Percentiles rank a stretch among this genome's conserved stretches.
These are phyloP conservation scores for Sinonovacula constricta DNA, from an alignment of 1,140 invertebrate genomes.

Conservation along the genomic window DNA sequence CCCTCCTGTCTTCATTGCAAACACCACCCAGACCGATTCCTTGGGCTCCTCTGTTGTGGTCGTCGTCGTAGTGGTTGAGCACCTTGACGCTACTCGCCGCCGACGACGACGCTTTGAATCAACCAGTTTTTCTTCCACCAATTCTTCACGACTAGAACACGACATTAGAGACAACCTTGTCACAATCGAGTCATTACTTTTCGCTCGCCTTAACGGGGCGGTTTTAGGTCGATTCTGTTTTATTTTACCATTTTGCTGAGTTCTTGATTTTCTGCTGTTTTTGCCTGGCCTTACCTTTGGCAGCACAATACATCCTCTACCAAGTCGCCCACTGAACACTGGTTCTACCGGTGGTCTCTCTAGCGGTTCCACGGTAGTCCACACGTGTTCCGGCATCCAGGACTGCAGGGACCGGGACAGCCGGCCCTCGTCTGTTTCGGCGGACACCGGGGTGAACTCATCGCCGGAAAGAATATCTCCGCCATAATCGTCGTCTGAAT, in stretches of 20 bases:
- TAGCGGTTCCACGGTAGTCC: slow-evolving; percentile 54
- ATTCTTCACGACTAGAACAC: slow-evolving; percentile 52
- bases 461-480: slow-evolving; percentile 4
- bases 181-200: slow-evolving; percentile 61
- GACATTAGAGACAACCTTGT: slow-evolving; percentile 65
- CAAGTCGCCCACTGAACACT: slow-evolving; percentile 64
- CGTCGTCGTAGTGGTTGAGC: neutral
- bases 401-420: slow-evolving; percentile 59
- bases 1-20: slow-evolving; percentile 28
- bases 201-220: slow-evolving; percentile 32
- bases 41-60: neutral
- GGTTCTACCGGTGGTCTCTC: slow-evolving; percentile 55
- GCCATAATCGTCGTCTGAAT: slow-evolving; percentile 9
- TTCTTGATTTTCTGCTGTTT: neutral
- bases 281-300: neutral
- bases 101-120: slow-evolving; percentile 27
- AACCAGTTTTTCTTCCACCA: neutral
- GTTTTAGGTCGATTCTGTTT: neutral
- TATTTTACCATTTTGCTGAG: neutral
- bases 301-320: slow-evolving; percentile 25
- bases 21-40: slow-evolving; percentile 50
- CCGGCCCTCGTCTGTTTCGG: slow-evolving; percentile 57
- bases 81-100: neutral
- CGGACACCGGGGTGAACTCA: neutral
- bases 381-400: slow-evolving; percentile 63